Percentiles rank a stretch among this genome's conserved stretches.
Evolutionary conservation across 2,113 vertebrate species (phyloP).

Genomic region (Lophura nycthemera): DNA sequence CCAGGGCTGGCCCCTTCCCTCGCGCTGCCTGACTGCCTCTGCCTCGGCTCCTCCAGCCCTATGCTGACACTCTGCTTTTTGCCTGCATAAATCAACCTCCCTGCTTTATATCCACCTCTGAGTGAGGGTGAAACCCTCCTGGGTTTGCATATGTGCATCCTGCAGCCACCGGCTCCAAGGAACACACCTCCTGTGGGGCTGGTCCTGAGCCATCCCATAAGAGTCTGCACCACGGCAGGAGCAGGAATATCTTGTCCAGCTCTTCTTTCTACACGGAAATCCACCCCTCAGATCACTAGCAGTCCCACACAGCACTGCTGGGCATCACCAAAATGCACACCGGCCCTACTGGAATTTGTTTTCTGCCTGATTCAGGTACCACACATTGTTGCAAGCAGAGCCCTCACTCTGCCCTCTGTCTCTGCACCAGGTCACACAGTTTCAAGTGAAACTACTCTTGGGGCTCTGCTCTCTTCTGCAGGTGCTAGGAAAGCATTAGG

Average conservation of each 20-base stretch:
- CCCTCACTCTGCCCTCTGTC: rapidly evolving
- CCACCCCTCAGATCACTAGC: neutral
- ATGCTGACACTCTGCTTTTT: neutral
- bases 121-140: neutral
- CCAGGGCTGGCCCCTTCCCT: rapidly evolving
- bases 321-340: rapidly evolving
- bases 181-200: neutral
- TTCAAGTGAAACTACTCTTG: rapidly evolving
- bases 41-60: neutral
- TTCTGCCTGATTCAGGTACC: neutral
- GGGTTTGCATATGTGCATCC: neutral
- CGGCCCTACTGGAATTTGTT: neutral
- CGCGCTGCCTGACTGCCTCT: rapidly evolving
- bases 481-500: neutral
- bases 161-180: neutral
- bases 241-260: neutral
- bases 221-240: neutral
- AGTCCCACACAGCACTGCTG: neutral
- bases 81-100: neutral
- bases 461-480: rapidly evolving
- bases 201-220: neutral
- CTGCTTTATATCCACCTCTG: neutral
- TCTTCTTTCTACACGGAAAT: neutral
- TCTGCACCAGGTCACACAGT: neutral
- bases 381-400: rapidly evolving